These are phyloP conservation scores for Albula glossodonta DNA, from an alignment of 2,113 vertebrate genomes.

Conservation along the genomic window DNA sequence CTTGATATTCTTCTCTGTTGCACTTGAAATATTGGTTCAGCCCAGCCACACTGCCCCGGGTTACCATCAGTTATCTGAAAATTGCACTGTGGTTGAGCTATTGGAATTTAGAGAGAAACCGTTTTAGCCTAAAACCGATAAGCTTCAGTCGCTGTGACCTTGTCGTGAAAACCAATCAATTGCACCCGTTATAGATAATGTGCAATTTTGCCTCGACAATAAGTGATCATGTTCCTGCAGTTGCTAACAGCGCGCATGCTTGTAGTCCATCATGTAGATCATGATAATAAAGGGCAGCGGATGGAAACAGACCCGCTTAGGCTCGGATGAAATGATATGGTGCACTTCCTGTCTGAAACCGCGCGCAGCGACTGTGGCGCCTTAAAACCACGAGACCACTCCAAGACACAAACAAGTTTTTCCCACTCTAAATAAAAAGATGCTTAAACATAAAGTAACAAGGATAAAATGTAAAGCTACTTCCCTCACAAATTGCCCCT, in stretches of 20 bases:
- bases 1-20: too few relatives aligned
- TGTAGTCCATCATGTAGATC: not conserved
- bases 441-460: too few relatives aligned
- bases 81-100: not conserved
- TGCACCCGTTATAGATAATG: not conserved
- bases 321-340: conserved; percentile 64
- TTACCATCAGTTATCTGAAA: too few relatives aligned
- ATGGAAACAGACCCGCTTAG: not conserved
- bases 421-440: not conserved
- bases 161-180: not conserved
- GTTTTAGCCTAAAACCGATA: not conserved
- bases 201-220: not conserved
- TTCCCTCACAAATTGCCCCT: conserved; percentile 52
- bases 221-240: not conserved
- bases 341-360: conserved; percentile 86
- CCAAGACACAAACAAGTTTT: not conserved
- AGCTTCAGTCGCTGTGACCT: not conserved
- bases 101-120: not conserved
- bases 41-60: too few relatives aligned
- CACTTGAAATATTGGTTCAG: too few relatives aligned
- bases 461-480: not conserved
- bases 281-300: not conserved
- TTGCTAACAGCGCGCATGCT: not conserved
- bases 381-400: conserved; percentile 73
- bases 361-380: conserved; percentile 85